These are phyloP conservation scores for Electrona antarctica DNA, from an alignment of 2,113 vertebrate species.

Conservation along the genomic window DNA sequence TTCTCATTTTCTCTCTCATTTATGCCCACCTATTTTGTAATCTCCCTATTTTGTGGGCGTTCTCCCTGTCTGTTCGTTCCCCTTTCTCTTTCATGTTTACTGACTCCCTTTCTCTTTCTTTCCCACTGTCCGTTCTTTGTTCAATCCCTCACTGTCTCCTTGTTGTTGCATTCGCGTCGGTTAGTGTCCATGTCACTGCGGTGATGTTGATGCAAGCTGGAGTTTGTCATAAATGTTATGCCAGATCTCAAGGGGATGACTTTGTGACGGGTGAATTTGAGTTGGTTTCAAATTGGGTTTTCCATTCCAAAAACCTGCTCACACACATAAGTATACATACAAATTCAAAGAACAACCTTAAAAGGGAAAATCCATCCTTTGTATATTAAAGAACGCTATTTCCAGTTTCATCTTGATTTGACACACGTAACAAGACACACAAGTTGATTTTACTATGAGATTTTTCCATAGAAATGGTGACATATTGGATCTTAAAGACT, in stretches of 20 bases:
- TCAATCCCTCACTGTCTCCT: not conserved
- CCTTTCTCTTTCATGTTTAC: not conserved
- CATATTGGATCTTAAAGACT: too few relatives aligned
- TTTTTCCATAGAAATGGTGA: too few relatives aligned
- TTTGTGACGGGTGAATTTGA: conserved; percentile 14
- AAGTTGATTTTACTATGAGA: not conserved
- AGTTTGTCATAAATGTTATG: not conserved
- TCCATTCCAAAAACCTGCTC: not conserved
- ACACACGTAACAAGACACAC: not conserved
- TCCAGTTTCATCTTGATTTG: too few relatives aligned
- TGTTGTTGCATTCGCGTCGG: not conserved
- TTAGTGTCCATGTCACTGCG: not conserved
- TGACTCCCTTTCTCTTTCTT: not conserved
- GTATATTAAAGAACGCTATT: too few relatives aligned
- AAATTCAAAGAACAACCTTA: not conserved
- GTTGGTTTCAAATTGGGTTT: not conserved
- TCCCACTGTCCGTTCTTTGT: not conserved
- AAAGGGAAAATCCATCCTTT: not conserved
- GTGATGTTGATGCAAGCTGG: not conserved
- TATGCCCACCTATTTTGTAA: conserved; percentile 11
- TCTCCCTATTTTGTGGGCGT: not conserved
- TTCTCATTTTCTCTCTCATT: conserved; percentile 1
- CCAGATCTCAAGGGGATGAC: not conserved
- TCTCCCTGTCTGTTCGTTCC: conserved; percentile 18
- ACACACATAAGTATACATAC: not conserved